Evolutionary conservation across 2,113 vertebrate species (phyloP).

Genomic region (Cyprinodon variegatus): DNA sequence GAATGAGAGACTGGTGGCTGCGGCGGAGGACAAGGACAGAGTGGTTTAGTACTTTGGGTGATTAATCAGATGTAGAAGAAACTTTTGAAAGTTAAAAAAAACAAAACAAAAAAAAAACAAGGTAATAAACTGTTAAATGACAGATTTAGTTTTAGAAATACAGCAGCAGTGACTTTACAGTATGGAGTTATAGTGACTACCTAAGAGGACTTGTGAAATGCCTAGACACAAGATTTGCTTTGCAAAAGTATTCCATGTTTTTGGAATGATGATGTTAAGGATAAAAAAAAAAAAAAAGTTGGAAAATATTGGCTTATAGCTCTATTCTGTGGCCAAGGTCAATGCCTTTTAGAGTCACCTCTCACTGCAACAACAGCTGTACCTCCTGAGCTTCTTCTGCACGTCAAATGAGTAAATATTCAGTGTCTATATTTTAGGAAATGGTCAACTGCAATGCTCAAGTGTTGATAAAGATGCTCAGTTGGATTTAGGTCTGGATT

Average conservation of each 20-base stretch:
- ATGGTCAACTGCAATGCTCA: neutral
- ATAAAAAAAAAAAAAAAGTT: neutral
- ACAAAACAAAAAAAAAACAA: too few species aligned
- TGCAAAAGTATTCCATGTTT: neutral
- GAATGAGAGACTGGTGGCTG: constrained; percentile 62
- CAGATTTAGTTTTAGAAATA: constrained; percentile 33
- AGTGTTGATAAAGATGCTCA: neutral
- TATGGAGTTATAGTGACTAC: constrained; percentile 23
- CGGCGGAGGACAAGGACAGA: constrained; percentile 71
- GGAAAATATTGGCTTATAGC: neutral
- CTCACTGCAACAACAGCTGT: neutral
- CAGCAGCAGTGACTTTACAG: constrained; percentile 15
- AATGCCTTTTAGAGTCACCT: neutral
- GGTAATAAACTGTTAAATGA: constrained; percentile 56
- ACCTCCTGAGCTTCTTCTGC: neutral
- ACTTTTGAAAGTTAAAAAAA: constrained; percentile 68
- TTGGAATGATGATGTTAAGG: neutral
- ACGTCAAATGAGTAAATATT: neutral
- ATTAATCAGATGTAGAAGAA: constrained; percentile 72
- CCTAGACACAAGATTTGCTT: neutral
- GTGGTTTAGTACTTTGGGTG: constrained; percentile 69
- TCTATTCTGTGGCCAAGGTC: neutral
- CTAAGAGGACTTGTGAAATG: constrained; percentile 10
- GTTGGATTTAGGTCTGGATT: too few species aligned
- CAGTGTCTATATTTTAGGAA: neutral